Conservation (phyloP, 1,140 invertebrate genomes). For the Drosophila equinoxialis region DNA sequence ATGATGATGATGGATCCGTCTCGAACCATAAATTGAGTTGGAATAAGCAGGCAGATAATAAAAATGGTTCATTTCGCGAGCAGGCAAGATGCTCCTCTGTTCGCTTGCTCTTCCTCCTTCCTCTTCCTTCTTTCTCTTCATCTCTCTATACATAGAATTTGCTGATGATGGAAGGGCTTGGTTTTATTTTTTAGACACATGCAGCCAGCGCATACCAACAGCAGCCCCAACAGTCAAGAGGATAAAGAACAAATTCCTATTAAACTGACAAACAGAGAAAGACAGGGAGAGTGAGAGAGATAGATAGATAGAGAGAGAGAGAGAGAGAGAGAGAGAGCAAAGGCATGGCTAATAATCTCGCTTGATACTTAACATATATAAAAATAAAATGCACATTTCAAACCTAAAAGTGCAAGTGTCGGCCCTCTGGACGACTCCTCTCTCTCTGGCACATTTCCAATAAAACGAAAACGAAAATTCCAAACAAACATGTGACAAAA, state of each 20-base stretch:
- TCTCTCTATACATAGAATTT: constrained; percentile 3
- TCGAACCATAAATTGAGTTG: constrained; percentile 15
- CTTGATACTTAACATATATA: neutral
- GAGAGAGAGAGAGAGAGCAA: too few relatives aligned
- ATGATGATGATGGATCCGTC: constrained; percentile 7
- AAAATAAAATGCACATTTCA: constrained; percentile 19
- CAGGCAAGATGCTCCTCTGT: neutral
- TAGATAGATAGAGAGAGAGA: too few relatives aligned
- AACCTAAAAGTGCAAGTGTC: constrained; percentile 19
- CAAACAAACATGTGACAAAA: neutral
- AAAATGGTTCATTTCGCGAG: constrained; percentile 22
- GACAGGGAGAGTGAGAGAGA: too few relatives aligned
- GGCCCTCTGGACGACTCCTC: neutral
- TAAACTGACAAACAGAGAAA: neutral
- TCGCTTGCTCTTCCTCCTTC: too few relatives aligned
- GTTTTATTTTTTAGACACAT: constrained; percentile 21
- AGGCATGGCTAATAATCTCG: constrained; percentile 5
- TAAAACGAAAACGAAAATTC: constrained; percentile 2
- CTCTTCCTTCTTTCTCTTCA: too few relatives aligned
- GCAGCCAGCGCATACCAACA: neutral
- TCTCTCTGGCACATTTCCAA: constrained; percentile 17
- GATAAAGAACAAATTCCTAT: constrained; percentile 20
- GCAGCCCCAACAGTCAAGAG: constrained; percentile 5
- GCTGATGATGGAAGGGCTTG: constrained; percentile 18
- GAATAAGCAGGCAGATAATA: constrained; percentile 16